Percentiles rank a stretch among this genome's conserved stretches.
Evolutionary conservation across 2,797 vertebrate genomes (phyloP).

Genomic region (Onychomys torridus): DNA sequence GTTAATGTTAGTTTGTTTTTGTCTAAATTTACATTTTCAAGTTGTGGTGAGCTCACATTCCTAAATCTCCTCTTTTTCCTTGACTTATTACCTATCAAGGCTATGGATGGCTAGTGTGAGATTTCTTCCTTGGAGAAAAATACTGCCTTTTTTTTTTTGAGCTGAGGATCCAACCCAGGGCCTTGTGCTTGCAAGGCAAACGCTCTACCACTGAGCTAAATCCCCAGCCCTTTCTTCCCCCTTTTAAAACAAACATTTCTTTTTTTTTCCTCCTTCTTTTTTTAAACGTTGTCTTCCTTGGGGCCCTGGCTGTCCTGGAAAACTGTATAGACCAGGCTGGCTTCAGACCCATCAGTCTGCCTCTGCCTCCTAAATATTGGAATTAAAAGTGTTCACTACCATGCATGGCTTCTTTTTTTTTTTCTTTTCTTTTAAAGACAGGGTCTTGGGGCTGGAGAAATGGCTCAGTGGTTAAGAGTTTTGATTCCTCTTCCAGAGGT

Average conservation of each 20-base stretch:
- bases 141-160: no score
- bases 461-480: background rate
- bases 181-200: no score
- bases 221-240: no score
- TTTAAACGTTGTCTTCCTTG: background rate
- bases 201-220: no score
- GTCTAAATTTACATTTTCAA: conserved; percentile 6
- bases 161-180: no score
- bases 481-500: background rate
- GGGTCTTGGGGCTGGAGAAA: background rate
- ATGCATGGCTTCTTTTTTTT: background rate
- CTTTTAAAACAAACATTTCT: background rate
- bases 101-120: background rate
- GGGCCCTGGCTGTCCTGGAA: background rate
- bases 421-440: background rate
- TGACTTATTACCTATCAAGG: background rate
- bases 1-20: background rate
- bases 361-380: background rate
- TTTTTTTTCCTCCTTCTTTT: background rate
- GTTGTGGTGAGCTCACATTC: background rate
- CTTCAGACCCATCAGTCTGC: background rate
- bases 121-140: conserved; percentile 36
- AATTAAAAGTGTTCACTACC: background rate
- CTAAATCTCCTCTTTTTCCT: no score
- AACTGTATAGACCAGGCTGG: background rate